These are phyloP conservation scores for Miniopterus natalensis DNA, from an alignment of 2,113 vertebrate genomes.

Conservation along the genomic window DNA sequence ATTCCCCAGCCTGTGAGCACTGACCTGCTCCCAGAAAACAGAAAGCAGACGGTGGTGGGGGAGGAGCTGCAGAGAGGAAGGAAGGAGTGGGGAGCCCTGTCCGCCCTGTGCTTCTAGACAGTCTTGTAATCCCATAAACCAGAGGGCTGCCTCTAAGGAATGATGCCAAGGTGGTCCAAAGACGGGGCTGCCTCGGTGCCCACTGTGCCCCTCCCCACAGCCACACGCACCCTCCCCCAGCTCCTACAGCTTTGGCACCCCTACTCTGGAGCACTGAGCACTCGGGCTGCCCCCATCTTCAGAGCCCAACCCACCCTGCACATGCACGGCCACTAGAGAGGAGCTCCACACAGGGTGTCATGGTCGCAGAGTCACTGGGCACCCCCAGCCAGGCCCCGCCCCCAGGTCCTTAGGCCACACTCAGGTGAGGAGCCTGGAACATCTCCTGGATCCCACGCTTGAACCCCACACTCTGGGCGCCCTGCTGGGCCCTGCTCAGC, in stretches of 20 bases:
- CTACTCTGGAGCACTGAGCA: fast-evolving
- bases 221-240: too few species aligned
- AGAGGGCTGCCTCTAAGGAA: neutral
- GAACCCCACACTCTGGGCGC: neutral
- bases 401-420: neutral
- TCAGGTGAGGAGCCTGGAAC: neutral
- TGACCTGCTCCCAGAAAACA: neutral
- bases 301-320: neutral
- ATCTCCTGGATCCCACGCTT: neutral
- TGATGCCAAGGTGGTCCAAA: neutral
- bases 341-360: neutral
- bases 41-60: too few species aligned
- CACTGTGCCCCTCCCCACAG: too few species aligned
- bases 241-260: neutral
- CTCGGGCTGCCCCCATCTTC: neutral
- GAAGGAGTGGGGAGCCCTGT: neutral
- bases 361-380: neutral
- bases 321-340: neutral
- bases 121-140: neutral
- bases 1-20: neutral
- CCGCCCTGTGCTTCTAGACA: neutral
- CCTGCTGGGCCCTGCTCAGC: neutral
- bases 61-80: neutral
- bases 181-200: too few species aligned
- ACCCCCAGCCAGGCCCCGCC: neutral